Evolutionary conservation across 2,888 invertebrate species (phyloP).

Genomic region (Beris morrisii): DNA sequence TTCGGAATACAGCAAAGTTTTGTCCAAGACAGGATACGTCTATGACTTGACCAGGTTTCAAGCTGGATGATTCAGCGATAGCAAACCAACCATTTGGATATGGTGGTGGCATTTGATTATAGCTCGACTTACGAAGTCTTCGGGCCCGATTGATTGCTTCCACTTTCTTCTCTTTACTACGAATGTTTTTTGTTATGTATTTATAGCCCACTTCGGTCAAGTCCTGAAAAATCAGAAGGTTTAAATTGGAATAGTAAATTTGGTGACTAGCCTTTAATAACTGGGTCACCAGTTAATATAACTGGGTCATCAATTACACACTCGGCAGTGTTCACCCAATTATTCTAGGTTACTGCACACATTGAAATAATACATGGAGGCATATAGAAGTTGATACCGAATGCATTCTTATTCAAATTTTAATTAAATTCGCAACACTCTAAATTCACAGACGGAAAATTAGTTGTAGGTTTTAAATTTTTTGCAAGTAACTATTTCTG

Average conservation of each 20-base stretch:
- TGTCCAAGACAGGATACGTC: constrained; percentile 70
- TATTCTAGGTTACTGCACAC: too few relatives aligned
- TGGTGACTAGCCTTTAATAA: too few relatives aligned
- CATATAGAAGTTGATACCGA: too few relatives aligned
- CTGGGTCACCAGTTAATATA: too few relatives aligned
- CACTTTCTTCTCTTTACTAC: constrained; percentile 28
- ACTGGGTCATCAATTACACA: too few relatives aligned
- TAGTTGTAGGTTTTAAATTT: too few relatives aligned
- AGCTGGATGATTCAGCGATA: constrained; percentile 67
- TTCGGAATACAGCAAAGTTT: constrained; percentile 71
- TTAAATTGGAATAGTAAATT: background rate
- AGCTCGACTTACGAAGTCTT: constrained; percentile 59
- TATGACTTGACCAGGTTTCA: constrained; percentile 61
- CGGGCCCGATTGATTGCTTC: constrained; percentile 58
- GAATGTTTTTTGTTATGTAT: constrained; percentile 24
- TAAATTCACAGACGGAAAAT: too few relatives aligned
- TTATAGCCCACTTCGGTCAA: constrained; percentile 44
- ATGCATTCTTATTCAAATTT: too few relatives aligned
- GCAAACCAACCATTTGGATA: constrained; percentile 91
- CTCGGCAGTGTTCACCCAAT: too few relatives aligned
- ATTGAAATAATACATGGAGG: too few relatives aligned
- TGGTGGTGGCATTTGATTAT: constrained; percentile 69
- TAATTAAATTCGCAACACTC: too few relatives aligned
- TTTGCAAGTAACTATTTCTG: too few relatives aligned
- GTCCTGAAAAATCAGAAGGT: constrained; percentile 42